Conservation (phyloP, 1,140 invertebrate genomes). For the Drosophila pseudoobscura region DNA sequence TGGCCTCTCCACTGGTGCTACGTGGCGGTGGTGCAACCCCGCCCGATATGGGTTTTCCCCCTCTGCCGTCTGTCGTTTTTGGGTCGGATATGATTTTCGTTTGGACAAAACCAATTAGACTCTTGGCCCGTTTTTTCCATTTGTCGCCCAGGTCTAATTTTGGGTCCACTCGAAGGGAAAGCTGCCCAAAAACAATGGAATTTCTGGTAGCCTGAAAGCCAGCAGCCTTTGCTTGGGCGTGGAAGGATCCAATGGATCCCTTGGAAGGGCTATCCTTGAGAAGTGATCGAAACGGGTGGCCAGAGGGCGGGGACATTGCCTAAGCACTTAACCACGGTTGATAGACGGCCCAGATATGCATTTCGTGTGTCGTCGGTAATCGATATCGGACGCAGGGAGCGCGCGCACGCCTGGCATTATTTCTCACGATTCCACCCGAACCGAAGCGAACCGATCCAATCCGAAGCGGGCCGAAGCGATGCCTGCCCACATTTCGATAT, state of each 20-base stretch:
- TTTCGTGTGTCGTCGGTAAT: slow-evolving; percentile 45
- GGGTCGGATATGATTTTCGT: slow-evolving; percentile 42
- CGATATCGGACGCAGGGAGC: slow-evolving; percentile 37
- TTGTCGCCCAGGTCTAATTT: slow-evolving; percentile 44
- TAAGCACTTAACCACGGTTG: too few relatives aligned
- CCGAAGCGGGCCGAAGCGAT: neutral
- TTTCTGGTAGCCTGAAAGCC: too few relatives aligned
- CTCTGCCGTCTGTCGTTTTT: slow-evolving; percentile 1
- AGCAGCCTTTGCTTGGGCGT: too few relatives aligned
- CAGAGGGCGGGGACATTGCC: slow-evolving; percentile 11
- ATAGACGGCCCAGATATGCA: slow-evolving; percentile 20
- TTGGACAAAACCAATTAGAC: slow-evolving; percentile 49
- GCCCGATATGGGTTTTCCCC: neutral
- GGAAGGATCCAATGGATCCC: too few relatives aligned
- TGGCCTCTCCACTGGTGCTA: slow-evolving; percentile 29
- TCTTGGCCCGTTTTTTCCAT: slow-evolving; percentile 31
- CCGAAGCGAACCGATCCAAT: neutral
- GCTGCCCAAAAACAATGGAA: too few relatives aligned
- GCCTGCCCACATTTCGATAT: slow-evolving; percentile 62
- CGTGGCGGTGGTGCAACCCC: slow-evolving; percentile 16
- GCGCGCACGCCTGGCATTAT: slow-evolving; percentile 51
- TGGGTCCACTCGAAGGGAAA: slow-evolving; percentile 9
- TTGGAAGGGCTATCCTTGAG: slow-evolving; percentile 5
- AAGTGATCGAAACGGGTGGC: neutral
- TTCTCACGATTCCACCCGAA: slow-evolving; percentile 52